phyloP scores from a whole-genome alignment of 2,888 invertebrate genomes.

The Epiperipatus broadwayi region DNA sequence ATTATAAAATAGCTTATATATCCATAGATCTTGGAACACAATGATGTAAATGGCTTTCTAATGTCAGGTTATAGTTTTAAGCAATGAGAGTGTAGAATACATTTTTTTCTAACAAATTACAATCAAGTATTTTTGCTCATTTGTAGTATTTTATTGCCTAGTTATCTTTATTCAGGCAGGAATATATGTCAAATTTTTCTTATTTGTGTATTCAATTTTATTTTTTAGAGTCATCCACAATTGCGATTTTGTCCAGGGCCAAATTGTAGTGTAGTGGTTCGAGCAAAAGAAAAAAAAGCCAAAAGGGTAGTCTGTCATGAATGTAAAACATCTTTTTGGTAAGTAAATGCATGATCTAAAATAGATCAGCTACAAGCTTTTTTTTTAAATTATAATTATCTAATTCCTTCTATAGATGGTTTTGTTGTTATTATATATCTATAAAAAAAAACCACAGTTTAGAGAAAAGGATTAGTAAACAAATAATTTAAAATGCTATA shows the following conservation, averaged over 20 bases:
- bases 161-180: too few relatives aligned
- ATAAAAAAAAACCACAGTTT: too few relatives aligned
- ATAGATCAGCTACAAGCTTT: constrained; percentile 1
- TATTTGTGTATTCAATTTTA: too few relatives aligned
- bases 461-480: too few relatives aligned
- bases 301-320: constrained; percentile 69
- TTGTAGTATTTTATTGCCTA: neutral
- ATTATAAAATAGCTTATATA: too few relatives aligned
- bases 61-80: too few relatives aligned
- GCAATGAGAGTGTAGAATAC: neutral
- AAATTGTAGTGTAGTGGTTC: constrained; percentile 73
- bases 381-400: constrained; percentile 8
- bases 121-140: neutral
- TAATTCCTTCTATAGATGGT: too few relatives aligned
- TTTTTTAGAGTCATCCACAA: constrained; percentile 27
- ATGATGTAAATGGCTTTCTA: too few relatives aligned
- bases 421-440: too few relatives aligned
- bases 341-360: constrained; percentile 27
- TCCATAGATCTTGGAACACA: too few relatives aligned
- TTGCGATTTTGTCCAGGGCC: constrained; percentile 79
- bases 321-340: constrained; percentile 81
- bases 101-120: neutral
- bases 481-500: too few relatives aligned
- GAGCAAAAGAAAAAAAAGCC: constrained; percentile 57
- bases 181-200: neutral